Evolutionary conservation across 2,113 vertebrate species (phyloP).

Genomic region (Pandion haliaetus): DNA sequence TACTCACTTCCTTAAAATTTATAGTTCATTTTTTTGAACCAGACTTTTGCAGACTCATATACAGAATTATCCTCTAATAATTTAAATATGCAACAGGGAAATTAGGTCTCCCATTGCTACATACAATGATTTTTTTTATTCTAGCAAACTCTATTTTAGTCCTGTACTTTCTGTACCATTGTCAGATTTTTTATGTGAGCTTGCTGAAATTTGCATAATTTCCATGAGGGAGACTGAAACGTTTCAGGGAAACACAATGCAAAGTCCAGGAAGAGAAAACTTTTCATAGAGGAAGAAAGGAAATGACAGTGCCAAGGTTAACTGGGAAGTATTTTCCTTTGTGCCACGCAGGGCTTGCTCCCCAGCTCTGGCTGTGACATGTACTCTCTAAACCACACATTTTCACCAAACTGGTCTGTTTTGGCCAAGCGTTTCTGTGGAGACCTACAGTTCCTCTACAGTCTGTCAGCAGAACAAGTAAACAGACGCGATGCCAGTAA

Average conservation of each 20-base stretch:
- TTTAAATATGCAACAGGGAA: not conserved
- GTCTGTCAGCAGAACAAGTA: not conserved
- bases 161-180: constrained; percentile 13
- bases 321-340: rapidly evolving
- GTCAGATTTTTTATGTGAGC: not conserved
- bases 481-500: not conserved
- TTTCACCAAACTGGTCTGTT: not conserved
- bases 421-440: not conserved
- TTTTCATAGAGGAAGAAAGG: not conserved
- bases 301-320: not conserved
- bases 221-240: not conserved
- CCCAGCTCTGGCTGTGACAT: not conserved
- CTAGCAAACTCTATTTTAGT: not conserved
- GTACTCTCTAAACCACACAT: not conserved
- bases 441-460: not conserved
- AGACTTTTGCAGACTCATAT: not conserved
- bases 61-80: not conserved
- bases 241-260: constrained; percentile 5
- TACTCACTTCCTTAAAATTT: not conserved
- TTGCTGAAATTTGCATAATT: constrained; percentile 21
- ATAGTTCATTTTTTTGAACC: not conserved
- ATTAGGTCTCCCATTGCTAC: not conserved
- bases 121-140: not conserved
- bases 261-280: not conserved
- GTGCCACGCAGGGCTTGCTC: not conserved